Percentiles rank a stretch among this genome's conserved stretches.
Evolutionary conservation across 2,888 invertebrate species (phyloP).

Genomic region (Trilocha varians): DNA sequence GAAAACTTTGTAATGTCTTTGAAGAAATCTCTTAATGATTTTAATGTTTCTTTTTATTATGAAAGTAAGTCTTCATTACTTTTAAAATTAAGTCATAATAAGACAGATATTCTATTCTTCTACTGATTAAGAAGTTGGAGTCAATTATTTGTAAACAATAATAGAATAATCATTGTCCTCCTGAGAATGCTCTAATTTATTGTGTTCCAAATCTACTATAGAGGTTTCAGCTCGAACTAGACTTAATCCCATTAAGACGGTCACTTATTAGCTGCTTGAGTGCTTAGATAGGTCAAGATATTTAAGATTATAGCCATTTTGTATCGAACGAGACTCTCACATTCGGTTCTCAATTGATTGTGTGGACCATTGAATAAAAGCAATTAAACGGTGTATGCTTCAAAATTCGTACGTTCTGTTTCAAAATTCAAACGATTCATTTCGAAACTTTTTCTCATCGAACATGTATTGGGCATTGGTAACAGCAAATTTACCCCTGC

Average conservation of each 20-base stretch:
- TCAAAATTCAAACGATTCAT: too few relatives aligned
- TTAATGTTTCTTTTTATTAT: too few relatives aligned
- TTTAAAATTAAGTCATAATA: too few relatives aligned
- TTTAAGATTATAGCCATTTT: not conserved
- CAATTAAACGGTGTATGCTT: constrained; percentile 11
- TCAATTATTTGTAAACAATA: too few relatives aligned
- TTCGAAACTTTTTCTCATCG: not conserved
- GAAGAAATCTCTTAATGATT: too few relatives aligned
- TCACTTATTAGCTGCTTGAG: not conserved
- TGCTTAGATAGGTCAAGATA: not conserved
- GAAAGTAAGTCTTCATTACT: too few relatives aligned
- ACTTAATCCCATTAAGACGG: not conserved
- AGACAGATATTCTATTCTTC: too few relatives aligned
- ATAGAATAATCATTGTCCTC: too few relatives aligned
- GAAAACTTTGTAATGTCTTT: too few relatives aligned
- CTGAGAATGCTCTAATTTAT: too few relatives aligned
- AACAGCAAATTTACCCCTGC: not conserved
- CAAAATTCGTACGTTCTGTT: not conserved
- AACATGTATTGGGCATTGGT: not conserved
- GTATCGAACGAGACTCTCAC: not conserved
- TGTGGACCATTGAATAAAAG: constrained; percentile 16
- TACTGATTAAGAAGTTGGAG: too few relatives aligned
- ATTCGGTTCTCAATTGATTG: constrained; percentile 22
- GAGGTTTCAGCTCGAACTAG: not conserved
- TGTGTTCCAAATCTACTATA: too few relatives aligned